Base-by-base conservation (phyloP, 2,113 vertebrate species). In the Casuarius casuarius region DNA sequence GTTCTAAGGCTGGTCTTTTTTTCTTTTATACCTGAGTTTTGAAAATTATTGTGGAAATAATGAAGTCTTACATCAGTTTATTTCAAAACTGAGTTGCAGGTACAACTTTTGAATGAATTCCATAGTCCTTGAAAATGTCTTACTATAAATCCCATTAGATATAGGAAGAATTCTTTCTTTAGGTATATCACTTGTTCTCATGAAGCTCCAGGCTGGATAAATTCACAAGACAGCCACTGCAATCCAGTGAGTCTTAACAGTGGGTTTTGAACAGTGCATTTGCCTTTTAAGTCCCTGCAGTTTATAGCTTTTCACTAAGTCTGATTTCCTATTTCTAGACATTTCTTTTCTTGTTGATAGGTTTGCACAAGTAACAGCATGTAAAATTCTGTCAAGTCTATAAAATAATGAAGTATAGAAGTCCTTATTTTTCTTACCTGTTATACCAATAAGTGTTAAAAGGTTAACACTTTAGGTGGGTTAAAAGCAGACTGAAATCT, bases 141-240 rank as follows among this genome's bases (percentile, higher is more conserved):
- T 59, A 19, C 29, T 74, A 1, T 35, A 35, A 12, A 25, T 84
- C 29, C 4, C 9, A 0, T 67, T 66, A 26, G 0, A 0, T n/a
- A 8, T 12, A 51, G 42, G 48, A 62, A 70, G 62, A 48, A 5
- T 52, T 73, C 21, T 54, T 73, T n/a, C 73, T 75, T 40, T 7
- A 26, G 17, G 16, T 80, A 58, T 62, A 62, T 80, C 21, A 5
- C 33, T 56, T 52, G 12, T 19, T 87, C 21, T 81, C 4, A 1
- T 14, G 46, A 72, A 44, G 23, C 35, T 72, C 4, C 5, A 3
- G 1, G 0, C 22, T 51, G 29, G n/a, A 68, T 84, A 31, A 63
- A 31, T 65, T 81, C 42, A n/a, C 48, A 70, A 40, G 33, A 21
- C 5, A 6, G 12, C 31, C 0, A 0, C 44, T 71, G 20, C 14